Evolutionary conservation across 1,140 invertebrate genomes (phyloP).

Genomic region (Pogonognathellus flavescens): DNA sequence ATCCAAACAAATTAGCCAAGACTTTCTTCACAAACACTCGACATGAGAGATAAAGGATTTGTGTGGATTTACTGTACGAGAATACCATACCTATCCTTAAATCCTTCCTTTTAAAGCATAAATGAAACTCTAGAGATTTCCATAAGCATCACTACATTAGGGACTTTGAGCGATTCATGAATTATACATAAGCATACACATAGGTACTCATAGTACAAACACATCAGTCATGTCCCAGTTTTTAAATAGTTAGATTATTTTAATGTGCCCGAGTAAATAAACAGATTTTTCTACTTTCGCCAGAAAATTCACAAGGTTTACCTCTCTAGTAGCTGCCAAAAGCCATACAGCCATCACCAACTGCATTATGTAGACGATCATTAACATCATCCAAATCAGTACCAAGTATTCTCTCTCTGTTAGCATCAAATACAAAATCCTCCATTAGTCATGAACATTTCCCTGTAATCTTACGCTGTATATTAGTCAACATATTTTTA

Average conservation of each 20-base stretch:
- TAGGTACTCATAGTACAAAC: neutral
- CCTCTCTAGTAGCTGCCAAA: conserved; percentile 58
- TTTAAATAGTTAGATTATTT: neutral
- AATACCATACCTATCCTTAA: conserved; percentile 50
- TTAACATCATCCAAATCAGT: conserved; percentile 54
- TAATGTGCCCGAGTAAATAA: conserved; percentile 12
- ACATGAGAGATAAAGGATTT: conserved; percentile 34
- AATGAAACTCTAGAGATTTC: conserved; percentile 36
- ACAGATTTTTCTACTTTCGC: neutral
- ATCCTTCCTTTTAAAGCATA: conserved; percentile 46
- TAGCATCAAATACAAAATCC: neutral
- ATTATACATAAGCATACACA: conserved; percentile 5
- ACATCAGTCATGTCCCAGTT: neutral
- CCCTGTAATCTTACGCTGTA: neutral
- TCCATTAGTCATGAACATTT: neutral
- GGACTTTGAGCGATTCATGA: conserved; percentile 18
- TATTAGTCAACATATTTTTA: neutral
- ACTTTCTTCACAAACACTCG: conserved; percentile 4
- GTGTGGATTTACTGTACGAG: conserved; percentile 11
- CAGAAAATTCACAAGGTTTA: neutral
- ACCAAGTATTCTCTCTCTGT: conserved; percentile 55
- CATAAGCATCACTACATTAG: conserved; percentile 25
- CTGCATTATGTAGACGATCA: conserved; percentile 58
- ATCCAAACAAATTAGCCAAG: conserved; percentile 35
- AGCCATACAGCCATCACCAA: conserved; percentile 61